phyloP scores from a whole-genome alignment of 2,888 invertebrate species.

The Platycheirus albimanus region DNA sequence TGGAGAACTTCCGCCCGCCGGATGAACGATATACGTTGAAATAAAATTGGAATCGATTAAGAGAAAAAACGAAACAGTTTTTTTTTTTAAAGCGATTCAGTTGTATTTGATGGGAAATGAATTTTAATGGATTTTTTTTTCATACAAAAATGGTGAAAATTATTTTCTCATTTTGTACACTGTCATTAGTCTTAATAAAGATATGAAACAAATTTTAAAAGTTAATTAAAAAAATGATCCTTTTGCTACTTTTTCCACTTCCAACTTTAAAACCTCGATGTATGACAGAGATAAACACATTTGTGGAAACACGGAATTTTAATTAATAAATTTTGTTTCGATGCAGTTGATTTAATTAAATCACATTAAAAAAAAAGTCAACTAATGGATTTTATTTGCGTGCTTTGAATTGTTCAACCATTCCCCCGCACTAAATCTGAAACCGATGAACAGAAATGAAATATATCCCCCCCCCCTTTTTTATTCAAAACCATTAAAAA shows the following conservation, averaged over 20 bases:
- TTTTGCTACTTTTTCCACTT: background rate
- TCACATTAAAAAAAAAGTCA: background rate
- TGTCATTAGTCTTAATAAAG: background rate
- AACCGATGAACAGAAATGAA: background rate
- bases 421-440: background rate
- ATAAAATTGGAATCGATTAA: background rate
- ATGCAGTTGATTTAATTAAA: background rate
- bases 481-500: too few relatives aligned
- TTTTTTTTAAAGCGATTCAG: background rate
- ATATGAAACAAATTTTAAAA: background rate
- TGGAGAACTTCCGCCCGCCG: background rate
- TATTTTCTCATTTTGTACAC: background rate
- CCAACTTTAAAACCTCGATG: background rate
- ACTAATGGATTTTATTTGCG: constrained; percentile 7
- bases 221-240: too few relatives aligned
- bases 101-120: background rate
- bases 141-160: background rate
- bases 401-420: too few relatives aligned
- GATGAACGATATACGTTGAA: background rate
- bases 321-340: background rate
- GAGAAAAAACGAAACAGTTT: background rate
- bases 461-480: background rate
- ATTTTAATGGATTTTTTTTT: background rate
- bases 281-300: background rate
- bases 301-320: background rate